Evolutionary conservation across 2,797 vertebrate species (phyloP).

Genomic region (Cephalopachus bancanus): DNA sequence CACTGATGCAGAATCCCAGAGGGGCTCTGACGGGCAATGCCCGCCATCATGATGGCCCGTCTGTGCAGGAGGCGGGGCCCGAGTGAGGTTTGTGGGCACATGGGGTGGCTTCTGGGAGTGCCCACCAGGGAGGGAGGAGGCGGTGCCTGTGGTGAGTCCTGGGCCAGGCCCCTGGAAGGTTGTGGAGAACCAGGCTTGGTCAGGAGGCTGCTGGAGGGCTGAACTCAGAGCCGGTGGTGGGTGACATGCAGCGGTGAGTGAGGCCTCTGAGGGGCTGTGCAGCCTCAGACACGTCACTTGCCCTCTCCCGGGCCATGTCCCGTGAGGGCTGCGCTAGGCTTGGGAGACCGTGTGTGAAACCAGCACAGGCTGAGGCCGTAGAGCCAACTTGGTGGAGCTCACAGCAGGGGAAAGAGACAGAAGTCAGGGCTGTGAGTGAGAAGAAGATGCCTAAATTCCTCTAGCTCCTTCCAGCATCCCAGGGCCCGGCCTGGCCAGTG

Average conservation of each 20-base stretch:
- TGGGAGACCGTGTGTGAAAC: too few species aligned
- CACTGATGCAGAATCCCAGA: rapidly evolving
- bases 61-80: not conserved
- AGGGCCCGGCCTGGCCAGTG: rapidly evolving
- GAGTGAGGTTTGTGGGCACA: not conserved
- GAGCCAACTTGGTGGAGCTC: not conserved
- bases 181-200: rapidly evolving
- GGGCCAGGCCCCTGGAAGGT: too few species aligned
- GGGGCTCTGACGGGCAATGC: not conserved
- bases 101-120: too few species aligned
- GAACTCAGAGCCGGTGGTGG: too few species aligned
- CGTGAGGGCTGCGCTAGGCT: too few species aligned
- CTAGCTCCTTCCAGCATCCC: not conserved
- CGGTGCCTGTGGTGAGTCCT: not conserved
- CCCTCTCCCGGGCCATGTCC: not conserved
- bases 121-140: rapidly evolving
- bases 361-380: rapidly evolving
- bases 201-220: not conserved
- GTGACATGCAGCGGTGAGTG: too few species aligned
- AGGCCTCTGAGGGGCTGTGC: not conserved
- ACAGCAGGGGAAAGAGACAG: not conserved
- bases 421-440: not conserved
- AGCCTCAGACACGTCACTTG: rapidly evolving
- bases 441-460: not conserved
- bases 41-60: rapidly evolving